Conservation (phyloP, 2,113 vertebrate genomes). For the Heterochromis multidens region DNA sequence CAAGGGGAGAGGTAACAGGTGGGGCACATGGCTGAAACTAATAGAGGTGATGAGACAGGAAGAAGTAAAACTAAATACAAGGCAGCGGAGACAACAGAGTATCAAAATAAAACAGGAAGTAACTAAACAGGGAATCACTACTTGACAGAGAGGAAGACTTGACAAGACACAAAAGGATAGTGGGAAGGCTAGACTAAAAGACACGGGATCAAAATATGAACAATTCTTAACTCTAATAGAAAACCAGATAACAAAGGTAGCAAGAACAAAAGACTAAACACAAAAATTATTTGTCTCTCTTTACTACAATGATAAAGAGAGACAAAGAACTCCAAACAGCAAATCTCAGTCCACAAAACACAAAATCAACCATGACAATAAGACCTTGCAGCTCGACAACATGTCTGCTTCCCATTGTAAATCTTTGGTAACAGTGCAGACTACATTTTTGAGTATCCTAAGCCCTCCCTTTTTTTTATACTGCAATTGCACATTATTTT, state of each 20-base stretch:
- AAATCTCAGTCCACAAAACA: neutral
- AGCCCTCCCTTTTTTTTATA: too few relatives aligned
- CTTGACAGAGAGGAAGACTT: neutral
- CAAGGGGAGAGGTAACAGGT: neutral
- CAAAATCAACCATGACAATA: neutral
- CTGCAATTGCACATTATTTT: neutral
- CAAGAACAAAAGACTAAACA: neutral
- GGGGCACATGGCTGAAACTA: neutral
- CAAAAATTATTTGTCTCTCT: too few relatives aligned
- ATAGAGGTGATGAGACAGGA: too few relatives aligned
- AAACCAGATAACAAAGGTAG: neutral
- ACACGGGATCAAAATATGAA: neutral
- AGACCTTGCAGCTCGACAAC: neutral
- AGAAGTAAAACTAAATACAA: neutral
- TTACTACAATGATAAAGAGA: neutral
- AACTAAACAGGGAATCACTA: neutral
- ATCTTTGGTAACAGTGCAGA: neutral
- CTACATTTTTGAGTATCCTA: neutral
- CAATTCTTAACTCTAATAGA: neutral
- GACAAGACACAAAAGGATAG: neutral
- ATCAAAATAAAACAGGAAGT: neutral
- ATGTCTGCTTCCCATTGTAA: too few relatives aligned
- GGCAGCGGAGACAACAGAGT: neutral
- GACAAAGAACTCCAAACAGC: neutral
- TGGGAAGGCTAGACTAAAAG: neutral